phyloP scores from a whole-genome alignment of 2,888 invertebrate species.

The Tridacna gigas region DNA sequence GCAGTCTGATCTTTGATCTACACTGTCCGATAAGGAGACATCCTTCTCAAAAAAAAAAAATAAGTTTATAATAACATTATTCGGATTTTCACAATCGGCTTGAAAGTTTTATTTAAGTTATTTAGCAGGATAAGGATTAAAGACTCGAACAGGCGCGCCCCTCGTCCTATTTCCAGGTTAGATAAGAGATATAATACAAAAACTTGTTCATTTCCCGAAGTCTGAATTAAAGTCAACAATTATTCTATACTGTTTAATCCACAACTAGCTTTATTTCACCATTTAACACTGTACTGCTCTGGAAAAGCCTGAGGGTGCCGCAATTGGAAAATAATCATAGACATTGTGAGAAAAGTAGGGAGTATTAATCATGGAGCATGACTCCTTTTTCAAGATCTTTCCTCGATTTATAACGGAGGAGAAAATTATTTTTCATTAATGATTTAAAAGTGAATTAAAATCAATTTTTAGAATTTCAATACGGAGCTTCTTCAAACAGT shows the following conservation, averaged over 20 bases:
- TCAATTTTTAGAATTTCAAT: no score
- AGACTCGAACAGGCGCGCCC: background rate
- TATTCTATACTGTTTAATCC: constrained; percentile 31
- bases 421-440: no score
- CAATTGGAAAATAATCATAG: background rate
- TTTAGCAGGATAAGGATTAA: background rate
- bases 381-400: no score
- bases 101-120: no score
- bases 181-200: constrained; percentile 9
- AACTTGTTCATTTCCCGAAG: constrained; percentile 23
- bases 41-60: no score
- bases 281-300: background rate
- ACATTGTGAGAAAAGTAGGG: background rate
- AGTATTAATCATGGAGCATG: background rate
- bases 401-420: no score
- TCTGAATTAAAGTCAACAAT: constrained; percentile 15
- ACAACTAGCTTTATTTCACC: constrained; percentile 12
- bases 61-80: no score
- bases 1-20: no score
- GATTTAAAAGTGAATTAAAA: no score
- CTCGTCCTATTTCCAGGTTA: constrained; percentile 8
- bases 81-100: no score
- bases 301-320: background rate
- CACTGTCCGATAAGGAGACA: no score
- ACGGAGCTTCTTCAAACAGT: no score